Evolutionary conservation across 2,113 vertebrate species (phyloP), one percentile per base, ranked within the genome.

Genomic region (Paedocypris sp.): DNA sequence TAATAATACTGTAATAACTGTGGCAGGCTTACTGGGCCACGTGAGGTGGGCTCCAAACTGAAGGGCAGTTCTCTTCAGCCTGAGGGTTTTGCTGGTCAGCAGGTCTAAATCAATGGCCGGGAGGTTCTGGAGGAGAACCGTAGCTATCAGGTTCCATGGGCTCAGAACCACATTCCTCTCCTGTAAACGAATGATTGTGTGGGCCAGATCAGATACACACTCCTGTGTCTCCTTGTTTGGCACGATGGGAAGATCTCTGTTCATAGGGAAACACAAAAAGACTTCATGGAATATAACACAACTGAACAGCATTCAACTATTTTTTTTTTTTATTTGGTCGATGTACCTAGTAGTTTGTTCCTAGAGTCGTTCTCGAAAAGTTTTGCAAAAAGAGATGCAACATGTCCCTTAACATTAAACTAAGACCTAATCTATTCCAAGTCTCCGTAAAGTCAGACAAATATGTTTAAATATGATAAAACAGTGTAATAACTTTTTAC

Each of bases 211-310:
- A 15, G 63, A 80, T 60, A 90, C 89, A 67, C 90, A 94, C 66
- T 80, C 76, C 12, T 90, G 86, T 49, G 82, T 75, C 69, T 91
- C 87, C 29, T 84, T 76, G 1, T 81, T 85, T 23, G 87, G 88
- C 53, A 75, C 89, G 74, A 88, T 86, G 10, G 91, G 90, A 66
- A 97, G 82, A 62, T 92, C 86, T 60, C 95, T 99, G 69, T 19
- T 19, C n/a, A n/a, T n/a, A 49, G 6, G 11, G 7, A 43, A 5
- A 32, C 10, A 53, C 16, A 38, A 42, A 25, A 3, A 6, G 33
- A 2, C 2, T 10, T 39, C 5, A 6, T 42, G 11, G 5, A 32
- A 50, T 5, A 35, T 9, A 1, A 29, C 6, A 3, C 12, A 6
- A 25, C 7, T 18, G n/a, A 32, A 50, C 3, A 35, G 13, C 2